Percentiles rank a stretch among this genome's conserved stretches.
Conservation (phyloP, 2,888 invertebrate species). For the Stenodera caucasica region DNA sequence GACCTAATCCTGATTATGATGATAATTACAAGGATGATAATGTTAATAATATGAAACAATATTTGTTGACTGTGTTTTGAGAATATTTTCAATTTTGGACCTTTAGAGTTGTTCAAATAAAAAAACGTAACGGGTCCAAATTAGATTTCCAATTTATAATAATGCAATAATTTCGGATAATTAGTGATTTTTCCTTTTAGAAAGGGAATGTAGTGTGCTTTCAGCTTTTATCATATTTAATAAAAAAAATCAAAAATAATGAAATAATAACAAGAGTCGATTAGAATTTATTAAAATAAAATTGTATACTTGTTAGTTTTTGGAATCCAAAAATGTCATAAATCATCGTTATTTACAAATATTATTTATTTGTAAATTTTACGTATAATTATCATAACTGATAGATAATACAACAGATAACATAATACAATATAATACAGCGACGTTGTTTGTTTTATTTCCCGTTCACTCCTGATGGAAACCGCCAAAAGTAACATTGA, state of each 20-base stretch:
- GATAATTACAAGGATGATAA: not conserved
- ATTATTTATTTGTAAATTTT: not conserved
- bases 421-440: no score
- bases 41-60: not conserved
- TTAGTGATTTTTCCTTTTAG: no score
- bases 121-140: not conserved
- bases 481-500: no score
- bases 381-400: not conserved
- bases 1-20: slow-evolving; percentile 59
- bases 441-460: no score
- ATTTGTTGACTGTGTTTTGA: not conserved
- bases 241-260: no score
- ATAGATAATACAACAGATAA: no score
- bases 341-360: not conserved
- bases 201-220: no score
- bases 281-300: not conserved
- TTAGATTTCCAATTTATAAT: no score
- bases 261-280: no score
- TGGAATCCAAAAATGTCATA: not conserved
- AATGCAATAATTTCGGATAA: not conserved
- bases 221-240: no score
- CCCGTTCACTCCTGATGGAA: no score
- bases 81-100: not conserved
- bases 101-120: not conserved
- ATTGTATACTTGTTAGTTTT: no score